Conservation (phyloP, 2,888 invertebrate species). For the Hololepta plana region DNA sequence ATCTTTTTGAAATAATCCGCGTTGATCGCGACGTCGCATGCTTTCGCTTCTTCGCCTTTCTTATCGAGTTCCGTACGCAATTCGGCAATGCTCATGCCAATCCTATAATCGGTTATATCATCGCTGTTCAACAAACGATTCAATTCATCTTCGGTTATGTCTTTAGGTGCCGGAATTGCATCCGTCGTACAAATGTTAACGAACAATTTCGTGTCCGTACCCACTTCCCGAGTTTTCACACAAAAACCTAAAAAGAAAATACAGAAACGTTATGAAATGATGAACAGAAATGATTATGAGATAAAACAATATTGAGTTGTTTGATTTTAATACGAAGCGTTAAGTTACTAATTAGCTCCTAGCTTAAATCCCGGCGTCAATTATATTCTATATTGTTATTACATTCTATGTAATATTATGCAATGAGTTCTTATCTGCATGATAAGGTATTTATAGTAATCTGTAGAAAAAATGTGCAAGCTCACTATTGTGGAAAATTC, state of each 20-base stretch:
- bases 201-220: constrained; percentile 53
- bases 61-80: constrained; percentile 63
- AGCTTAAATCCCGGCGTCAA: no score
- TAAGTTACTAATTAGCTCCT: no score
- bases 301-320: no score
- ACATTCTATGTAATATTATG: no score
- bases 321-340: no score
- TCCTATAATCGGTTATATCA: constrained; percentile 47
- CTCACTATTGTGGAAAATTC: no score
- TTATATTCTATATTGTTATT: no score
- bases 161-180: constrained; percentile 57
- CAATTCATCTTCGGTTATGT: constrained; percentile 53
- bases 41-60: constrained; percentile 47
- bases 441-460: no score
- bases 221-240: constrained; percentile 52
- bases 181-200: constrained; percentile 71
- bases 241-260: constrained; percentile 44
- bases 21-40: constrained; percentile 72
- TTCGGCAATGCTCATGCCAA: constrained; percentile 84
- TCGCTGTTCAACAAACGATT: constrained; percentile 47
- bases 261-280: no score
- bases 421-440: no score
- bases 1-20: constrained; percentile 61
- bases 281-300: no score
- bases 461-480: no score